phyloP scores from a whole-genome alignment of 2,113 vertebrate genomes.

The Neolamprologus hecqui region DNA sequence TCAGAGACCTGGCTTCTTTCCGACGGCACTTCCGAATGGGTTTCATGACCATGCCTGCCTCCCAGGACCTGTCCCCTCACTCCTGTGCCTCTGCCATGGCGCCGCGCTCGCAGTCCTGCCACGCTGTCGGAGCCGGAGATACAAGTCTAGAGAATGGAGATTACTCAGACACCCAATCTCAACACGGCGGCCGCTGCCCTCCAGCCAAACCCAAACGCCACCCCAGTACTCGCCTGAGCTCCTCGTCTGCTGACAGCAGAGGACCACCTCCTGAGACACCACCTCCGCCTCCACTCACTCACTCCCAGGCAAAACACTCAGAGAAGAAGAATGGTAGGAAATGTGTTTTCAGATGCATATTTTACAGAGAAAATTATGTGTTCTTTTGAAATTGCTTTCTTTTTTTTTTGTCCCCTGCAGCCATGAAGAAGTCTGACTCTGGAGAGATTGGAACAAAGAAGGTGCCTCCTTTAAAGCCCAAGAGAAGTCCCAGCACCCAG shows the following conservation, averaged over 20 bases:
- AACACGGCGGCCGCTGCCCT: constrained; percentile 72
- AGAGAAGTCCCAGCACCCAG: constrained; percentile 86
- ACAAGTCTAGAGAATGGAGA: constrained; percentile 75
- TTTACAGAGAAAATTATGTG: neutral
- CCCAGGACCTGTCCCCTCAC: constrained; percentile 86
- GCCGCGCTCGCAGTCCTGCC: constrained; percentile 87
- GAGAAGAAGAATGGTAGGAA: constrained; percentile 72
- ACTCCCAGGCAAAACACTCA: constrained; percentile 64
- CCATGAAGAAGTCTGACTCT: constrained; percentile 78
- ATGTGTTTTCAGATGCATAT: neutral
- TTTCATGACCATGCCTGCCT: constrained; percentile 93
- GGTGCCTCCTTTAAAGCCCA: constrained; percentile 83
- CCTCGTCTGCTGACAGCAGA: constrained; percentile 56
- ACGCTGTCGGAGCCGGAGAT: constrained; percentile 82
- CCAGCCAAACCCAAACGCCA: constrained; percentile 84
- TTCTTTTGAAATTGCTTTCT: neutral
- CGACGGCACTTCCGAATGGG: constrained; percentile 90
- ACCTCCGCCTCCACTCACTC: constrained; percentile 46
- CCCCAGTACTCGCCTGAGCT: constrained; percentile 86
- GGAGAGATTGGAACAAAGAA: constrained; percentile 76
- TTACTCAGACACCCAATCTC: constrained; percentile 67
- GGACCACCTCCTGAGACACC: constrained; percentile 58
- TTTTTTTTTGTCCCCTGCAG: constrained; percentile 26
- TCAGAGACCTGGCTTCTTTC: constrained; percentile 83
- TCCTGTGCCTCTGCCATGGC: constrained; percentile 87